phyloP scores from a whole-genome alignment of 1,140 invertebrate species.

The Pogonus chalceus region DNA sequence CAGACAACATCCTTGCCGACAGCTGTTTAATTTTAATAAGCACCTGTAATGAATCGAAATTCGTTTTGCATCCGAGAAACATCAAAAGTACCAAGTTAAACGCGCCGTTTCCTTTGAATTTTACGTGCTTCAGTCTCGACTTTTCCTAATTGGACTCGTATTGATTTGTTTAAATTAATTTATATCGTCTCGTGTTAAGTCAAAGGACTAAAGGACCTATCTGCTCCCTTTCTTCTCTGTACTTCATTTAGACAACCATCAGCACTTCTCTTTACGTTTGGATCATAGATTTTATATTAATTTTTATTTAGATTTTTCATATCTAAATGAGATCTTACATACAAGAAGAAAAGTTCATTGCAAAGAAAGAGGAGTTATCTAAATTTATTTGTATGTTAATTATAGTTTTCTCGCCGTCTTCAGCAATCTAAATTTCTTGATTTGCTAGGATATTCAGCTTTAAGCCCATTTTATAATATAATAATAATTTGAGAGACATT shows the following conservation, averaged over 20 bases:
- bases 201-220: background rate
- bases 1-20: background rate
- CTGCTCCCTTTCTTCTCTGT: background rate
- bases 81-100: conserved; percentile 1
- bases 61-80: conserved; percentile 2
- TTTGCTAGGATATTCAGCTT: too few species aligned
- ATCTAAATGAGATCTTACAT: too few species aligned
- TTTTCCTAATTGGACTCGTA: background rate
- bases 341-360: too few species aligned
- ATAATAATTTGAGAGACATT: too few species aligned
- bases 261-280: background rate
- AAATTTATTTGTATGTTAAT: too few species aligned
- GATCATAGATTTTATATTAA: too few species aligned
- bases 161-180: conserved; percentile 7
- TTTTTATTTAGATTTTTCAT: too few species aligned
- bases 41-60: conserved; percentile 1
- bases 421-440: too few species aligned
- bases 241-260: background rate
- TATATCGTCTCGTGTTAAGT: background rate
- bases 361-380: too few species aligned
- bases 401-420: too few species aligned
- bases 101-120: conserved; percentile 2
- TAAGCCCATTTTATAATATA: too few species aligned
- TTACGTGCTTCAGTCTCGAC: too few species aligned
- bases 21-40: background rate